These are phyloP conservation scores for Hetaerina titia DNA, from an alignment of 2,888 invertebrate species.

Conservation along the genomic window DNA sequence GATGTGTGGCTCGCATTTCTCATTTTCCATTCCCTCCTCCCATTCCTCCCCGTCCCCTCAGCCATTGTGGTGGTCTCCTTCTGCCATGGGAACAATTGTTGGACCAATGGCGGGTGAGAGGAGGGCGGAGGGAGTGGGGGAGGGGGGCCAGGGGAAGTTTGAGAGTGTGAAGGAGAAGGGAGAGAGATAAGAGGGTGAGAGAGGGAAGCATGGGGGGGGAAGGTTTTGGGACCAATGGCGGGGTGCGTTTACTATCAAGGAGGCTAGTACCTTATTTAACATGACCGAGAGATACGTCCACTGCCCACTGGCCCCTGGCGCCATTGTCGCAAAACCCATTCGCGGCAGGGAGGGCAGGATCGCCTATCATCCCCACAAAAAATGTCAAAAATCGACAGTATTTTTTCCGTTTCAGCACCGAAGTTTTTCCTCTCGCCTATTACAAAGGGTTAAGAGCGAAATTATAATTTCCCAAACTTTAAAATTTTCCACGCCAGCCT, in stretches of 20 bases:
- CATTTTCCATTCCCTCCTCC: neutral
- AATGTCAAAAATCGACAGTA: too few species aligned
- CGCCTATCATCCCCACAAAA: neutral
- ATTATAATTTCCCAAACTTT: too few species aligned
- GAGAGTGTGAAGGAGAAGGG: neutral
- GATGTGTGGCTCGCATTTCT: neutral
- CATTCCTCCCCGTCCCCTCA: neutral
- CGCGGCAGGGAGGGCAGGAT: neutral
- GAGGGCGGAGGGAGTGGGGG: neutral
- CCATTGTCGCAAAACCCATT: neutral
- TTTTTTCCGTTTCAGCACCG: too few species aligned
- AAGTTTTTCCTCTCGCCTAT: too few species aligned
- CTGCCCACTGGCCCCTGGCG: too few species aligned
- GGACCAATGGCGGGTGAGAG: constrained; percentile 19
- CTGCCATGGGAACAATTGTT: neutral
- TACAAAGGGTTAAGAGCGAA: too few species aligned
- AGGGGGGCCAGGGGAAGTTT: neutral
- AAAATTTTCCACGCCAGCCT: too few species aligned
- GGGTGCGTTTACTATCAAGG: neutral
- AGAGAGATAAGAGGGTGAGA: too few species aligned
- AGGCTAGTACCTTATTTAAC: neutral
- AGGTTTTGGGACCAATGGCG: neutral
- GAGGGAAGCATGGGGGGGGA: neutral
- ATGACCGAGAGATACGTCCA: too few species aligned
- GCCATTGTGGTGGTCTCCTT: neutral